These are phyloP conservation scores for Aplodontia rufa DNA, from an alignment of 2,113 vertebrate genomes.

Conservation along the genomic window DNA sequence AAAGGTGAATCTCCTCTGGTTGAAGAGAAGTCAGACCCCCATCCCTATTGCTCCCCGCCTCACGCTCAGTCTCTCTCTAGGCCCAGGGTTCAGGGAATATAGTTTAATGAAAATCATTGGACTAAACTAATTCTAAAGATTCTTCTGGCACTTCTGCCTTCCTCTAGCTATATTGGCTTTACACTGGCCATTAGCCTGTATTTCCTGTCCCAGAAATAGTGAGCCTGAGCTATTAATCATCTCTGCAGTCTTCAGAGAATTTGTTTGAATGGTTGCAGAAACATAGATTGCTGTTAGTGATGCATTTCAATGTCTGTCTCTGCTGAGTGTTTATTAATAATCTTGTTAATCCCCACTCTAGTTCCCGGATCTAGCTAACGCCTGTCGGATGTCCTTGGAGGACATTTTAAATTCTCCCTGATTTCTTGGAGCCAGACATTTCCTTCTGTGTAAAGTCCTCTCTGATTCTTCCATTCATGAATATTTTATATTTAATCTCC, in stretches of 20 bases:
- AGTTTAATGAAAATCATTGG: slow-evolving; percentile 41
- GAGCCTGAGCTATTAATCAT: slow-evolving; percentile 64
- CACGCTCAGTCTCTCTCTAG: not conserved
- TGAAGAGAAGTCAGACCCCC: not conserved
- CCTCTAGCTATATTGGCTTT: slow-evolving; percentile 43
- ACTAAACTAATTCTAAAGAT: slow-evolving; percentile 18
- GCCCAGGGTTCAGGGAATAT: not conserved
- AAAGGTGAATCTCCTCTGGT: not conserved
- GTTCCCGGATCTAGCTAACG: slow-evolving; percentile 74
- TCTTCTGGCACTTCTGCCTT: slow-evolving; percentile 42
- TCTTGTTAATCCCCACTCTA: slow-evolving; percentile 77
- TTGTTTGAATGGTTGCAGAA: slow-evolving; percentile 59
- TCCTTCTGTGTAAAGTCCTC: slow-evolving; percentile 69
- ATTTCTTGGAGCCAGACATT: slow-evolving; percentile 72
- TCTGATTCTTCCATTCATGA: slow-evolving; percentile 70
- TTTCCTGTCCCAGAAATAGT: slow-evolving; percentile 58
- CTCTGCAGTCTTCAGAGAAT: slow-evolving; percentile 55
- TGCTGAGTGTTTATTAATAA: slow-evolving; percentile 79
- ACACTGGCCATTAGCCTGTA: slow-evolving; percentile 58
- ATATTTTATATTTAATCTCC: slow-evolving; percentile 77
- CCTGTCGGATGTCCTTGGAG: slow-evolving; percentile 70
- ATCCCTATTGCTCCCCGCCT: not conserved
- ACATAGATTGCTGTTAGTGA: slow-evolving; percentile 59
- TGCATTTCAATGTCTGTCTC: slow-evolving; percentile 74
- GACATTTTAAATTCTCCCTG: slow-evolving; percentile 72